These are phyloP conservation scores for Spodoptera frugiperda DNA, from an alignment of 1,140 invertebrate species.

Conservation along the genomic window DNA sequence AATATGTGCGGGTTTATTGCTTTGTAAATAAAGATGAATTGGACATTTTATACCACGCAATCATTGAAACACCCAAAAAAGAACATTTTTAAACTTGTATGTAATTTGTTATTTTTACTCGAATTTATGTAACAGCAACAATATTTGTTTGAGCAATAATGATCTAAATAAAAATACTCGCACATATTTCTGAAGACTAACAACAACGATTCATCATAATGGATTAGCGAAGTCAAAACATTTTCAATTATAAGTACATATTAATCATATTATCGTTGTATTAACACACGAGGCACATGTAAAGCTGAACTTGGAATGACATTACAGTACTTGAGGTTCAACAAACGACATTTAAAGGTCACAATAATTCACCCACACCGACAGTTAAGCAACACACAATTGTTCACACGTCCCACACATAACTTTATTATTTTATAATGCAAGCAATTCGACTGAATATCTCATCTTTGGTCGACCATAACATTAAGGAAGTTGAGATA, in stretches of 20 bases:
- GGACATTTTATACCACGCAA: conserved; percentile 22
- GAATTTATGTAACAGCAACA: background rate
- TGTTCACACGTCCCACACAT: conserved; percentile 5
- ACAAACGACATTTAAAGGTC: conserved; percentile 14
- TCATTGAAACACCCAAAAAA: conserved; percentile 19
- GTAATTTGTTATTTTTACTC: conserved; percentile 19
- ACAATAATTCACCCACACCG: background rate
- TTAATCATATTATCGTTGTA: too few relatives aligned
- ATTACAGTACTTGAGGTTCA: background rate
- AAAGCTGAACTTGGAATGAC: conserved; percentile 1
- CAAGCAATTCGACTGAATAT: conserved; percentile 26
- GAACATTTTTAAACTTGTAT: conserved; percentile 9
- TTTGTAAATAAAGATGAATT: conserved; percentile 37
- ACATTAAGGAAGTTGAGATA: conserved; percentile 29
- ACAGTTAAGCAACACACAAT: conserved; percentile 4
- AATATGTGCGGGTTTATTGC: conserved; percentile 3
- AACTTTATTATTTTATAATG: conserved; percentile 19
- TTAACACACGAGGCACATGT: background rate
- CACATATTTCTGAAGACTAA: too few relatives aligned
- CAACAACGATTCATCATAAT: too few relatives aligned
- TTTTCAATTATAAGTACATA: too few relatives aligned
- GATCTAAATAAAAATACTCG: background rate
- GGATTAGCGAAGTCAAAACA: too few relatives aligned
- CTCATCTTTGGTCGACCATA: conserved; percentile 7
- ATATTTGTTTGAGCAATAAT: background rate